Base-by-base conservation (phyloP, 1,140 invertebrate genomes). In the Pseudomyrmex dendroicus region DNA sequence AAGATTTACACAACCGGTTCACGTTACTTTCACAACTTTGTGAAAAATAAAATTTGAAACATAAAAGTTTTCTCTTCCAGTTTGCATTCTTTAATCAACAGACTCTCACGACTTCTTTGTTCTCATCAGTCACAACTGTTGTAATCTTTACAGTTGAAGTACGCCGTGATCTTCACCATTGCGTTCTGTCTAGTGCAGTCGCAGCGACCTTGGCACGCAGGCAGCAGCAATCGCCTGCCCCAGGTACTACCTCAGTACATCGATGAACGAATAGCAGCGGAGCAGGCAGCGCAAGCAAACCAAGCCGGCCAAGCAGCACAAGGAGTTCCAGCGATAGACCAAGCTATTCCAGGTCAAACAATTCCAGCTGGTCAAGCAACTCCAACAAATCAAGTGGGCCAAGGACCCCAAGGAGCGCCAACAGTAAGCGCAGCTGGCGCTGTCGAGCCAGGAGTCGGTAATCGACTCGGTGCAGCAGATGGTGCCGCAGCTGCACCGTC, bases 161-260 rank as follows among this genome's bases (percentile, higher is more conserved):
- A 84, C 63, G 7, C 54, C 0, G 46, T 56, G 57, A n/a, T 91
- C 20, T 56, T 91, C 10, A 44, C 54, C 12, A 48, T 67, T 17
- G 9, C 74, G 2, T 62, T 89, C 13, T 84, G 78, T 12, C 2
- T 86, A 35, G 88, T 52, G 8, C 57, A 85, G 17, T 88, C 85
- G 0, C 91, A 91, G 56, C 57, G 91, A 46, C 88, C 91, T 3
- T 78, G 85, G 17, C 91, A 89, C 35, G 91, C 91, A 17, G 90
- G 90, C 3, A 83, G 56, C 4, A 64, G 59, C 5, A 52, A 20
- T 57, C 76, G 72, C 17, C 76, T 88, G 25, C 90, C 89, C 0
- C 64, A 48, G 3, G 90, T 91, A 1, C 78, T 91, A 10, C 90
- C 89, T 9, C 90, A 91, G 25, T 91, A 89, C 52, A 15, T 73